Evolutionary conservation across 2,888 invertebrate genomes (phyloP), one percentile per base, ranked within the genome.

Genomic region (Crematogaster levior): DNA sequence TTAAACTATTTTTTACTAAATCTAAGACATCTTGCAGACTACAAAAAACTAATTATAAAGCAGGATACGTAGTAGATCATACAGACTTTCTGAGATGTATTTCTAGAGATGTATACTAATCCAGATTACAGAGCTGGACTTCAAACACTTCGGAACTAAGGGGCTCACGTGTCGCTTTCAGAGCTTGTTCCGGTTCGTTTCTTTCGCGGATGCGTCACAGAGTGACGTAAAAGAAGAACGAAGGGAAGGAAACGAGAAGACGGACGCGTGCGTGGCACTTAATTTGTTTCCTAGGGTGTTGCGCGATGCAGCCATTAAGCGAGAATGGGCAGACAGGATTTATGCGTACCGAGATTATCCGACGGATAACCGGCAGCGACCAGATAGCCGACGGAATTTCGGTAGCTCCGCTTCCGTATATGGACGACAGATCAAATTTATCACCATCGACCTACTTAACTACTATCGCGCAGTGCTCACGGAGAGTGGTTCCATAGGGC

Each of bases 371-470:
- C 81, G 79, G 82, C 65, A 80, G 53, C 82, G 82, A 72, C 34
- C 84, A 90, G 91, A 91, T 91, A 90, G 89, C 89, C 85, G 80
- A 65, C 48, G 85, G 85, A 85, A 89, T 89, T 87, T 85, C 77
- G 74, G 74, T 56, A 60, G 81, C 65, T 63, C 34, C 24, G 87
- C 60, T 83, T 85, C 81, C 66, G 66, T 84, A 21, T 30, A 84
- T 56, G 84, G 84, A 84, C 74, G 86, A 86, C 85, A 83, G 87
- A 90, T 90, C 90, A 81, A 91, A 92, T 92, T 92, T 91, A 92
- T 93, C 89, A 89, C 87, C 86, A 92, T 92, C 91, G 92, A 92
- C 92, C 91, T 92, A 91, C 88, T 92, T 90, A 89, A 86, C 83
- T 84, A 84, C 63, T 86, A 74, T 58, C 73, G 72, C 66, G 46